phyloP scores from a whole-genome alignment of 2,888 invertebrate genomes.

The Anarsia innoxiella region DNA sequence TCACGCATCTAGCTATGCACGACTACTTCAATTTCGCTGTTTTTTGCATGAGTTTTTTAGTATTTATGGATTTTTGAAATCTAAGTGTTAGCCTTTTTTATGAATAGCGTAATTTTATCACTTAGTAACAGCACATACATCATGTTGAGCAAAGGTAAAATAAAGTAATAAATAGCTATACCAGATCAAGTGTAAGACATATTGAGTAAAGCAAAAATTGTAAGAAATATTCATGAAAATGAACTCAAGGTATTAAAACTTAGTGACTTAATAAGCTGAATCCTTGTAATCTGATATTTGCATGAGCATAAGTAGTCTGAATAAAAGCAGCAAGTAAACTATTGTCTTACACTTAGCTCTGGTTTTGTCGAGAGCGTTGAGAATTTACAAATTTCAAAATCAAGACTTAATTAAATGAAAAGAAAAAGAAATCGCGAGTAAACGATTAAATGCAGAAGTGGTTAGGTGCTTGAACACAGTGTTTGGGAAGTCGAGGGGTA shows the following conservation, averaged over 20 bases:
- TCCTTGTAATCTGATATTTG: conserved; percentile 42
- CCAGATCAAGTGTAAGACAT: conserved; percentile 69
- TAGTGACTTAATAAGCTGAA: conserved; percentile 34
- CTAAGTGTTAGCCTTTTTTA: conserved; percentile 65
- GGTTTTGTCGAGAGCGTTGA: conserved; percentile 75
- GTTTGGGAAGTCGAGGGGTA: conserved; percentile 31
- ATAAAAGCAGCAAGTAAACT: conserved; percentile 31
- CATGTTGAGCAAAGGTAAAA: conserved; percentile 63
- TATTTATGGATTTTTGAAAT: conserved; percentile 47
- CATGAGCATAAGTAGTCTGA: conserved; percentile 49
- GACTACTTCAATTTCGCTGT: conserved; percentile 68
- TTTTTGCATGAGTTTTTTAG: conserved; percentile 62
- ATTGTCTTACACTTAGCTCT: conserved; percentile 69
- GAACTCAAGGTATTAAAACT: conserved; percentile 44
- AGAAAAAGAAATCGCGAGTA: conserved; percentile 12
- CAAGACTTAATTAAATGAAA: conserved; percentile 16
- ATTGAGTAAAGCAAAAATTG: conserved; percentile 16
- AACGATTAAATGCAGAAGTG: conserved; percentile 9
- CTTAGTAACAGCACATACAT: conserved; percentile 72
- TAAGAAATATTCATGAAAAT: conserved; percentile 14
- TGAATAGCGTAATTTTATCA: conserved; percentile 57
- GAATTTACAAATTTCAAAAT: conserved; percentile 57
- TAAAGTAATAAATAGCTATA: conserved; percentile 38
- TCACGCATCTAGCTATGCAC: conserved; percentile 75
- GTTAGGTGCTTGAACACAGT: conserved; percentile 57